Conservation (phyloP, 1,140 invertebrate genomes). For the Drosophila hydei region DNA sequence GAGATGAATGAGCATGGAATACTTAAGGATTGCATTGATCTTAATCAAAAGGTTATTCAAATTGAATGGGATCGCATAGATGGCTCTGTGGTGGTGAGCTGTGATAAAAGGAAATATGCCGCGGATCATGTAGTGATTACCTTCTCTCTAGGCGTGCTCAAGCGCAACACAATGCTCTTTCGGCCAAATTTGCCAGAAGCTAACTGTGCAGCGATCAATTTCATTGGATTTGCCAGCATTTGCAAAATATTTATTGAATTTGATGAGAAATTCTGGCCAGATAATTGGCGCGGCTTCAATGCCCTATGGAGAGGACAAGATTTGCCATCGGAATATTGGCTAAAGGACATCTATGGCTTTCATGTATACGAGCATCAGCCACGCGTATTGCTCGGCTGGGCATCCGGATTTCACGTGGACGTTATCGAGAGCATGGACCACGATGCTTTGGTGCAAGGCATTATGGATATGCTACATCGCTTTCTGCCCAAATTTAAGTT, state of each 20-base stretch:
- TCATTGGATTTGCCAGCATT: constrained; percentile 88
- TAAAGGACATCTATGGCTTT: constrained; percentile 87
- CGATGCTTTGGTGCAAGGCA: constrained; percentile 82
- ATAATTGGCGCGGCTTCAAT: constrained; percentile 83
- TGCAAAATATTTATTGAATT: constrained; percentile 91
- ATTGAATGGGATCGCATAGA: constrained; percentile 79
- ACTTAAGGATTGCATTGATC: constrained; percentile 36
- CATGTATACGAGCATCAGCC: constrained; percentile 87
- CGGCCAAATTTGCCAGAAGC: constrained; percentile 86
- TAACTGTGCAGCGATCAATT: constrained; percentile 87
- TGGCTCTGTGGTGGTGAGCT: constrained; percentile 82
- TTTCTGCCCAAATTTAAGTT: constrained; percentile 55
- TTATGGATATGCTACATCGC: constrained; percentile 83
- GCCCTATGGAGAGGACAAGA: constrained; percentile 86
- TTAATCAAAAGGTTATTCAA: constrained; percentile 83
- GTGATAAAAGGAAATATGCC: constrained; percentile 85
- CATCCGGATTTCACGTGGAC: constrained; percentile 85
- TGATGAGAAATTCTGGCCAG: constrained; percentile 87
- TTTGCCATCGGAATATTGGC: constrained; percentile 84
- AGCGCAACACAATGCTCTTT: constrained; percentile 85
- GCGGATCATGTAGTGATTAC: constrained; percentile 89
- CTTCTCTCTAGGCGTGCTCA: constrained; percentile 89
- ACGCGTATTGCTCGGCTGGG: constrained; percentile 87
- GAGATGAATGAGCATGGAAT: constrained; percentile 60
- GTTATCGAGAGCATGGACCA: constrained; percentile 85